Base-by-base conservation (phyloP, 2,888 invertebrate species). In the Campoplex capitator region DNA sequence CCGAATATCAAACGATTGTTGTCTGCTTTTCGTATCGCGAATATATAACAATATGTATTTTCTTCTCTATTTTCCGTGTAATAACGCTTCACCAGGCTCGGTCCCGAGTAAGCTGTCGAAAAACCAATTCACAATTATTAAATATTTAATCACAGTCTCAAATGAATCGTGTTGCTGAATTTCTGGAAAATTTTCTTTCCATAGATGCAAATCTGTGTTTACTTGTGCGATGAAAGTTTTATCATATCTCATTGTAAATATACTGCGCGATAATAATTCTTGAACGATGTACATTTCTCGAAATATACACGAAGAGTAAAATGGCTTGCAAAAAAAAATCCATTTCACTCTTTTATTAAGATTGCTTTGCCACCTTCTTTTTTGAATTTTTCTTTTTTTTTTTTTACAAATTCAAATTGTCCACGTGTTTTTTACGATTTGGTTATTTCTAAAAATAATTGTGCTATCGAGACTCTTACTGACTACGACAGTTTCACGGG, bases 21-120 rank as follows among this genome's bases (percentile, higher is more conserved):
- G 32, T 68, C 51, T 9, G 42, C 48, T 65, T 71, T 83, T 56
- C 88, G 62, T 58, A 85, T 78, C 38, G 83, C 81, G 56, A 88
- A 88, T 68, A 86, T 86, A 58, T 88, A 88, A 68, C 88, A 88
- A 42, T 68, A 81, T 18, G 88, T 86, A 8, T 42, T 58, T 70
- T 77, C 28, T 16, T 62, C 23, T 4, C 56, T 71, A 67, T 85
- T 81, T 54, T 70, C 62, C 56, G 80, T 74, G 65, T 85, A 85
- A 51, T 83, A 88, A 80, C 88, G 88, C 4, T 85, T 65, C 1
- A 83, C 81, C 38, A 83, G 77, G 56, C 86, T 83, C 65, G 51
- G 54, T 56, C 88, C 88, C 28, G 85, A 80, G 65, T 88, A 88
- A 11, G 81, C 88, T 88, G 56, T 68, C 32, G 32, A 83, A 71